A percentile compares a stretch with the other conserved stretches of the same genome.
Evolutionary conservation across 1,140 invertebrate species (phyloP).

Genomic region (Heliconius hewitsoni): DNA sequence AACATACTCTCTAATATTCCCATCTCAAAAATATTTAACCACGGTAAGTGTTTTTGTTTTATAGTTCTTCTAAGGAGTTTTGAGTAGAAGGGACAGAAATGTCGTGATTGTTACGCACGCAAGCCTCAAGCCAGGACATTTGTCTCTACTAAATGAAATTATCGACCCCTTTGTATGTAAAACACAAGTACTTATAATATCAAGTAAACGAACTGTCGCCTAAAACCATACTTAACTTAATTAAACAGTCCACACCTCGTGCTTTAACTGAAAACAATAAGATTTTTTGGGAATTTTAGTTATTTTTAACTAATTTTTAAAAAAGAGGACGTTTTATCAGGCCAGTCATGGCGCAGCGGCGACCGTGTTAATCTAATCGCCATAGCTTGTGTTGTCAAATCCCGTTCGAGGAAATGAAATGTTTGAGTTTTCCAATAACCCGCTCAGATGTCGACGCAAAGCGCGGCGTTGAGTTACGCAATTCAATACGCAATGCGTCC

Average conservation of each 20-base stretch:
- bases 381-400: neutral
- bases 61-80: neutral
- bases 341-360: neutral
- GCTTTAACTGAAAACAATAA: neutral
- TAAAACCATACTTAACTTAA: constrained; percentile 35
- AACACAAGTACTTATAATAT: constrained; percentile 13
- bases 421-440: no score
- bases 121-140: constrained; percentile 25
- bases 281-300: neutral
- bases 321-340: neutral
- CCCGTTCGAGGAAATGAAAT: neutral
- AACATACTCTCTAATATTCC: no score
- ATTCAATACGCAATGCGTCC: no score
- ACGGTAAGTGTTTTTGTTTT: neutral
- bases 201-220: constrained; percentile 24
- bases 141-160: constrained; percentile 35
- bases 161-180: constrained; percentile 5
- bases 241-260: constrained; percentile 25
- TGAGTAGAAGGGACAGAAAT: constrained; percentile 9
- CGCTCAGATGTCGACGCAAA: neutral
- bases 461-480: neutral
- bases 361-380: neutral
- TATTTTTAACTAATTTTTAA: neutral
- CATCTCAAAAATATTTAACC: neutral
- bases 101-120: constrained; percentile 18